Base-by-base conservation (phyloP, 2,797 vertebrate species). In the Chanos chanos region DNA sequence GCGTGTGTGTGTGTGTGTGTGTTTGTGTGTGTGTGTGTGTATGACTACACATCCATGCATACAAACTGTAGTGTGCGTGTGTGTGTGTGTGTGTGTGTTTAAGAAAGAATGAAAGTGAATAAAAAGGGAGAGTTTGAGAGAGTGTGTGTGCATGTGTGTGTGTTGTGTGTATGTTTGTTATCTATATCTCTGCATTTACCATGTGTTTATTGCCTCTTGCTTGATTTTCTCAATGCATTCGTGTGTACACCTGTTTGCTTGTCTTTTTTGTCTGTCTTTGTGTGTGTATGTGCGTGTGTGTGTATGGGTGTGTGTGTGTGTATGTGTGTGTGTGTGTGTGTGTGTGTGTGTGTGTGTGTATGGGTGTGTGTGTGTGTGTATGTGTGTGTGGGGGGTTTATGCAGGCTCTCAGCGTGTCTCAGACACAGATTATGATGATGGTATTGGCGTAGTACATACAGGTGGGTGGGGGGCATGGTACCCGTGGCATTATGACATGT, bases 401-500 rank as follows among this genome's bases (percentile, higher is more conserved):
- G 76, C 92, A 98, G 96, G 96, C 92, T 99, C 96, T 91, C 96
- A 95, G 82, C 92, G 93, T 87, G 89, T 98, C 87, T 92, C 92
- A 93, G 96, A 98, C 87, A 92, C 96, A 91, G 96, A 98, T 88
- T 95, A 84, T 87, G 87, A 95, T 90, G 94, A 94, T 89, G 89
- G 91, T 91, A 89, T 94, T 91, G 87, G 94, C 85, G 90, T 95
- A 87, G 85, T 96, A 76, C 88, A 90, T 87, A 89, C 93, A 98
- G 96, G 96, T 99, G 92, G 91, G 95, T 97, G 90, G 85, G 79
- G 86, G 82, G 63, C 82, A 79, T 79, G 81, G 85, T 81, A 85
- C 83, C 84, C 76, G 71, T 75, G 75, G 77, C 64, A 44, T 60
- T 74, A 77, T 51, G 69, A 61, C 71, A 84, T 68, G 53, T 63